These are phyloP conservation scores for Scrobipalpa costella DNA, from an alignment of 2,888 invertebrate genomes.

Conservation along the genomic window DNA sequence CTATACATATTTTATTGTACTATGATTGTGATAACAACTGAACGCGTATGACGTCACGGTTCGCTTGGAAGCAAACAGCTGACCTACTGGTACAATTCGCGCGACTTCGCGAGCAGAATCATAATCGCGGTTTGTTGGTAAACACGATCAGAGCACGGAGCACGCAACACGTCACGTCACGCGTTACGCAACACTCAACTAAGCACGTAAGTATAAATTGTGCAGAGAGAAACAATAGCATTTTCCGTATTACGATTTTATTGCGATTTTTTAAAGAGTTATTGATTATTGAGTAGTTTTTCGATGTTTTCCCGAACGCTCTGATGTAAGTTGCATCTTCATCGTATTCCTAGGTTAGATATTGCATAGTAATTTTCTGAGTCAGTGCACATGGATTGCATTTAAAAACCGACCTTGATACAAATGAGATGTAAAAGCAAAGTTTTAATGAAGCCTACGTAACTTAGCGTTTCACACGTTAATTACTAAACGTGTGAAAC, in stretches of 20 bases:
- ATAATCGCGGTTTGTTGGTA: conserved; percentile 28
- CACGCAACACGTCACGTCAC: conserved; percentile 11
- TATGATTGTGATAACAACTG: background rate
- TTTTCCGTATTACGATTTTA: background rate
- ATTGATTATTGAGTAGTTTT: background rate
- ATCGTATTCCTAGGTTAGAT: background rate
- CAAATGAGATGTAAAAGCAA: too few relatives aligned
- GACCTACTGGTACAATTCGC: conserved; percentile 31
- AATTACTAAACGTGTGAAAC: too few relatives aligned
- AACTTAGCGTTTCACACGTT: too few relatives aligned
- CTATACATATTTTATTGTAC: background rate
- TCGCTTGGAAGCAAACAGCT: conserved; percentile 28
- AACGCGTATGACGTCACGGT: conserved; percentile 1
- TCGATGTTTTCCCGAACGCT: background rate
- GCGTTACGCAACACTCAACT: background rate
- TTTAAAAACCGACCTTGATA: too few relatives aligned
- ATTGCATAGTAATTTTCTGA: too few relatives aligned
- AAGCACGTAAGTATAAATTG: background rate
- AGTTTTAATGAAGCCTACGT: too few relatives aligned
- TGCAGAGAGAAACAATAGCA: conserved; percentile 3
- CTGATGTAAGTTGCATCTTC: background rate
- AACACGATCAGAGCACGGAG: conserved; percentile 28
- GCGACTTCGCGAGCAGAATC: conserved; percentile 26
- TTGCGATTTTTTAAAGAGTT: background rate
- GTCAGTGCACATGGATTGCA: too few relatives aligned